These are phyloP conservation scores for Ramphastos sulfuratus DNA, from an alignment of 2,113 vertebrate species.

Conservation along the genomic window DNA sequence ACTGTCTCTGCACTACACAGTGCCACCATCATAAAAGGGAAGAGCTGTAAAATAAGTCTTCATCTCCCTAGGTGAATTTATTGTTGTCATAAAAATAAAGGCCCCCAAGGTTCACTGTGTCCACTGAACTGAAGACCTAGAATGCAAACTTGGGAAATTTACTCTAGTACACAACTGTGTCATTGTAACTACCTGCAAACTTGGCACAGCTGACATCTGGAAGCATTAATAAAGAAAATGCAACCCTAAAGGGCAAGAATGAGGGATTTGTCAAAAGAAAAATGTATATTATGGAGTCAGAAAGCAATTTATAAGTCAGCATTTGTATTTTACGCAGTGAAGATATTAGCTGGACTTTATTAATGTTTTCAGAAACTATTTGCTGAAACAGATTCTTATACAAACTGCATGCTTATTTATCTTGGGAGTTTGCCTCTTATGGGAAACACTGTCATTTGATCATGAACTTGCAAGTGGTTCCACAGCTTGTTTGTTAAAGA, in stretches of 20 bases:
- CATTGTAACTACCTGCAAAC: slow-evolving; percentile 62
- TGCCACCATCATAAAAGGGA: slow-evolving; percentile 47
- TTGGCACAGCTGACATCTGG: slow-evolving; percentile 43
- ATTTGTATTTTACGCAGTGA: slow-evolving; percentile 36
- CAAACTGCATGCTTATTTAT: background rate
- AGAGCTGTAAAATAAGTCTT: slow-evolving; percentile 63
- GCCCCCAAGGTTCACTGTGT: slow-evolving; percentile 45
- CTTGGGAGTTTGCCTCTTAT: background rate
- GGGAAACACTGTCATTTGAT: background rate
- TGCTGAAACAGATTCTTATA: slow-evolving; percentile 16
- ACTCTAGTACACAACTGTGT: slow-evolving; percentile 52
- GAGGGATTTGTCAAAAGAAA: slow-evolving; percentile 40
- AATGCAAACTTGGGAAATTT: slow-evolving; percentile 63
- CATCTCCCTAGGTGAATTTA: slow-evolving; percentile 71
- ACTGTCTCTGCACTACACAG: slow-evolving; percentile 17
- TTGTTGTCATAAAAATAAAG: slow-evolving; percentile 72
- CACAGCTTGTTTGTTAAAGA: background rate
- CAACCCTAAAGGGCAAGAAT: slow-evolving; percentile 57
- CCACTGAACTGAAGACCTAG: slow-evolving; percentile 56
- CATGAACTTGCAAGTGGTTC: background rate
- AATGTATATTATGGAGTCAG: slow-evolving; percentile 49
- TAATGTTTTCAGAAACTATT: slow-evolving; percentile 62
- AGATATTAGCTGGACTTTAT: slow-evolving; percentile 26
- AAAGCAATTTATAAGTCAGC: slow-evolving; percentile 25
- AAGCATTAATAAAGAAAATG: slow-evolving; percentile 69